Evolutionary conservation across 92 coral and sea anemone species (phyloP), one percentile per base, ranked within the genome.

Genomic region (Anthopleura xanthogrammica): DNA sequence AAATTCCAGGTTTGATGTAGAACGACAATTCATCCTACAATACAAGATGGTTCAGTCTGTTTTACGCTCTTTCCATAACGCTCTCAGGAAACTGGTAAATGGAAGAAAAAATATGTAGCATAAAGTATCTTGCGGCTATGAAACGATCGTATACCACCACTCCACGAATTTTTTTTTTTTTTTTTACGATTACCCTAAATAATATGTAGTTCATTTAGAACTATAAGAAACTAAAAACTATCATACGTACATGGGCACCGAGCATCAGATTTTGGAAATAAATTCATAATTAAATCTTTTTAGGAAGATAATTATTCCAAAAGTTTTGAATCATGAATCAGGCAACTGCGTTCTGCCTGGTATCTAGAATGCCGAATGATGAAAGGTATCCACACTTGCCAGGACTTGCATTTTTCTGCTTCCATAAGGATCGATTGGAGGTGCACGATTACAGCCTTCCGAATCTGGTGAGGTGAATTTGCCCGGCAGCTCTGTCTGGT

Each of bases 91-190:
- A 29, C 36, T 29, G 0, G 36, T 29, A 29, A 11, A 9, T 54
- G 14, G 3, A 54, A 54, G 16, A 68, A 36, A 7, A 29, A 36
- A 68, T 77, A n/a, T 24, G 39, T 60, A 17, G 40, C 5, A 46
- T 3, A 20, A 77, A 54, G 80, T 23, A 29, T 77, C 80, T 77
- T 77, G 80, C 60, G 79, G 55, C 29, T 50, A 36, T 62, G 58
- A 60, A 80, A 80, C 83, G 83, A 80, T 62, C 83, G 55, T 62
- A 80, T 80, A 80, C 83, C 83, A 65, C 83, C 75, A 65, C 76
- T 62, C 52, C 76, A 23, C 65, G 24, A 22, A 50, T 13, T 54
- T 12, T 23, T 0, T 5, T 54, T 12, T 23, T 0, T 5, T 36
- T 56, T 55, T 48, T 68, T n/a, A 29, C 41, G 0, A 68, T 46